Base-by-base conservation (phyloP, 2,888 invertebrate species). In the Pristionchus entomophagus region DNA sequence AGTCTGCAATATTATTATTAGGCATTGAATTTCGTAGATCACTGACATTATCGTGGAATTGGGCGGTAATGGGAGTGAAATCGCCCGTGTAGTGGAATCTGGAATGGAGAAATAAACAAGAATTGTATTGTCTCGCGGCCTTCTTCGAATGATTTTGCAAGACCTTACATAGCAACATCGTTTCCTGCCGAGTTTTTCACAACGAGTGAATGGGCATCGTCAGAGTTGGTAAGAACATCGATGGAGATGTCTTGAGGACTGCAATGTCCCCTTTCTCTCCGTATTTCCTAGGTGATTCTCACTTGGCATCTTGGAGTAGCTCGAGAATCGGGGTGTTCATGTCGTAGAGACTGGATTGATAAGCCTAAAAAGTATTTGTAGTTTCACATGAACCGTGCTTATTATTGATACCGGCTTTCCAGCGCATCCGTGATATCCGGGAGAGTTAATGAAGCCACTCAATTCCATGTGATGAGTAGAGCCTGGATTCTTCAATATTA, bases 381-480 rank as follows among this genome's bases (percentile, higher is more conserved):
- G 17, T 29, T 29, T 8, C 29, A 2, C 29, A 8, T n/a, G n/a
- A n/a, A n/a, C n/a, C n/a, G n/a, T 10, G 32, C 6, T 29, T 22
- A 62, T 62, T 35, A 35, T 35, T 35, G 35, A 0, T 19, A 65
- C 65, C 65, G 65, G 35, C 35, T 65, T 65, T 32, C 65, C 65
- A 35, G 65, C 19, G 35, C 65, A 65, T 65, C 65, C 65, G 19
- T 65, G 65, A 65, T 65, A 65, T 65, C 65, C 65, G 12, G 65
- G 65, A 17, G 65, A 65, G 17, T 35, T 12, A 19, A 65, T 65
- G 65, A 65, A 65, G 35, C 65, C 65, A 32, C 17, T 19, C 26
- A 35, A 35, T 6, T 35, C 19, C 35, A 65, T 65, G 35, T 65
- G 65, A 35, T 65, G 32, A 32, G 65, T 65, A 5, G 32, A 35